Base-by-base conservation (phyloP, 2,113 vertebrate species). In the Seriola rivoliana region DNA sequence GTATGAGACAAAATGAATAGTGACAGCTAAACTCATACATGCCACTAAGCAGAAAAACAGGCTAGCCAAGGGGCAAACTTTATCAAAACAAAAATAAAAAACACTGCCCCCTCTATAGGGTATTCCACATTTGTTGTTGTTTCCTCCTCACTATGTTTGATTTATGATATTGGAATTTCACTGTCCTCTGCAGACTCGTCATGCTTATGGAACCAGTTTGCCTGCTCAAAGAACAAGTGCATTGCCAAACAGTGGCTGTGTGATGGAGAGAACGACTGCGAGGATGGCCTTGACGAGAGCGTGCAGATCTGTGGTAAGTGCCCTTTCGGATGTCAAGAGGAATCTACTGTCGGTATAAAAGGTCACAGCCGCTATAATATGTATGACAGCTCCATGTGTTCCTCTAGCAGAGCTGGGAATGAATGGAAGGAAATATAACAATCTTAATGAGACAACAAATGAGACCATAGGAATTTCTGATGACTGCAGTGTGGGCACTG, bases 191-290 rank as follows among this genome's bases (percentile, higher is more conserved):
- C 86, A 99, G 98, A 98, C 93, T 98, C 98, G 0, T 98, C 97
- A 40, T 99, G 98, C 84, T 94, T 97, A 0, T 99, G 98, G 98
- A 98, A 97, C 91, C 97, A 99, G 12, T 99, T 99, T 86, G 97
- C 98, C 74, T 99, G 98, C 92, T 97, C 98, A 25, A 96, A 97
- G 76, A 95, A 97, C 79, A 99, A 99, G 81, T 99, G 98, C 85
- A 99, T 99, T 58, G 98, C 98, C 36, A 98, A 95, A 72, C 97
- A 99, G 57, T 99, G 98, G 98, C 93, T 96, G 32, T 99, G 98
- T 75, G 98, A 99, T 44, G 98, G 98, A 0, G 97, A 99, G 59
- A 97, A 99, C 44, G 98, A 99, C 86, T 99, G 98, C 4, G 97
- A 96, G 2, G 96, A 99, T 6, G 97, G 97, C 2, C 93, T 97